These are phyloP conservation scores for Thera britannica DNA, from an alignment of 2,888 invertebrate species.

Conservation along the genomic window DNA sequence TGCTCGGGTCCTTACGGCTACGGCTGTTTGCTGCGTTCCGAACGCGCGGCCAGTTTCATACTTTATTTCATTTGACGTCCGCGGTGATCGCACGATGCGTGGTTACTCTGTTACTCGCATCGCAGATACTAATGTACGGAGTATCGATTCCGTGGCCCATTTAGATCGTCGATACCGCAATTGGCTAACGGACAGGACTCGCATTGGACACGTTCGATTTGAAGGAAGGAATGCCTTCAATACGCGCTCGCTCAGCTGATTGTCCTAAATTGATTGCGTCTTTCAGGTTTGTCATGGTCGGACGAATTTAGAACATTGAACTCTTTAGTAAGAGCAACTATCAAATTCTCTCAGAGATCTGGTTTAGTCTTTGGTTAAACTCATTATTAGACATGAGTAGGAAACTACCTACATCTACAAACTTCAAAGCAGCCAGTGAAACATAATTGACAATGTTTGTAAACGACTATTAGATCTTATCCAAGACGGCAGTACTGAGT, in stretches of 20 bases:
- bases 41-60: slow-evolving; percentile 67
- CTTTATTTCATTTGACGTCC: slow-evolving; percentile 74
- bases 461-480: slow-evolving; percentile 31
- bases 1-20: slow-evolving; percentile 60
- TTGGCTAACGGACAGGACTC: slow-evolving; percentile 71
- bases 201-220: slow-evolving; percentile 62
- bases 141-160: slow-evolving; percentile 76
- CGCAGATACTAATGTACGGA: slow-evolving; percentile 55
- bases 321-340: slow-evolving; percentile 10
- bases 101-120: slow-evolving; percentile 58
- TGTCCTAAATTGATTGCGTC: slow-evolving; percentile 61
- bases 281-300: slow-evolving; percentile 45
- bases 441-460: slow-evolving; percentile 32
- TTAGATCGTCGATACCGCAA: slow-evolving; percentile 77
- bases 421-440: slow-evolving; percentile 19
- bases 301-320: slow-evolving; percentile 35
- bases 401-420: background rate
- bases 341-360: background rate
- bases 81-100: slow-evolving; percentile 70
- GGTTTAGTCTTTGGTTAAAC: background rate
- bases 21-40: slow-evolving; percentile 50
- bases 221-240: slow-evolving; percentile 65
- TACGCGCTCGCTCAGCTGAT: slow-evolving; percentile 54
- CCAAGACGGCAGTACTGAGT: slow-evolving; percentile 29
- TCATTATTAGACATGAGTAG: background rate